Evolutionary conservation across 2,113 vertebrate genomes (phyloP), one percentile per base, ranked within the genome.

Genomic region (Equus przewalskii): DNA sequence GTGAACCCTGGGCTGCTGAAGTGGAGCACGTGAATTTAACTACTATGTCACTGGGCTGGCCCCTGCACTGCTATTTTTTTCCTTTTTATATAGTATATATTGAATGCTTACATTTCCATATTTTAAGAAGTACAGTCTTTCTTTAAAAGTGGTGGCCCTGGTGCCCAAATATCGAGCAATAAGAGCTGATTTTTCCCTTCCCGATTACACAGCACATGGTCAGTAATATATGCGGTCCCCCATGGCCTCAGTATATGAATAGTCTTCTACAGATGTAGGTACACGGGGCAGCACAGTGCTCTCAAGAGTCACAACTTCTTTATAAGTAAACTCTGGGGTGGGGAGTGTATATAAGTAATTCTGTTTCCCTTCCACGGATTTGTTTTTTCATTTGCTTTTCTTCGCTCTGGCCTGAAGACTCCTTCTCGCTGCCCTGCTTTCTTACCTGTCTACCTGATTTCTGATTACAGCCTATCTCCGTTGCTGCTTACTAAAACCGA

Each of bases 41-140:
- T 41, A 41, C 36, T 41, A 41, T 41, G 36, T 41, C 36, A 41
- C 36, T 41, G 36, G 36, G 36, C 36, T 41, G 36, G 36, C 36
- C 36, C 36, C 36, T 41, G 36, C 10, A n/a, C 15, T 92, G 44
- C 44, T 85, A 64, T n/a, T 60, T 80, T 60, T 58, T 80, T 65
- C 18, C 73, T 88, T 81, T 88, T 75, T 79, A 88, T 62, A 33
- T 22, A 65, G 46, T 69, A 91, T 26, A 87, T 49, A 62, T 1
- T 65, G 7, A 97, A 97, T n/a, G 94, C 11, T 46, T 88, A 82
- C 5, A 65, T 56, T 94, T 49, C 96, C 51, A 92, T 84, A 89
- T 95, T 94, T 69, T 64, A 19, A 21, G 69, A 91, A 92, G 33
- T 56, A 36, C 1, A 79, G 16, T 84, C 46, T 49, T 91, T 93